phyloP scores from a whole-genome alignment of 2,113 vertebrate genomes.

The Neoarius graeffei region DNA sequence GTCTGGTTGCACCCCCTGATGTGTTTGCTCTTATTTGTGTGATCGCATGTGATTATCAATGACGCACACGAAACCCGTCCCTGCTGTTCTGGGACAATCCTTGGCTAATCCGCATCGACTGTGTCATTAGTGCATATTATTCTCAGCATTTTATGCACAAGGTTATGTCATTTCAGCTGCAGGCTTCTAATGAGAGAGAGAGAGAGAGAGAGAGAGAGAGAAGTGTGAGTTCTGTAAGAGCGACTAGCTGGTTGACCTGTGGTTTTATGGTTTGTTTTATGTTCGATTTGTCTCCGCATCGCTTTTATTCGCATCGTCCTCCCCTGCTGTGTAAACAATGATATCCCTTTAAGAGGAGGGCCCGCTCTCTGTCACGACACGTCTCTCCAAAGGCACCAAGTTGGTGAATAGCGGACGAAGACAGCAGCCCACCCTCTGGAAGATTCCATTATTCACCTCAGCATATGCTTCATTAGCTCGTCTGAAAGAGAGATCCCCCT shows the following conservation, averaged over 20 bases:
- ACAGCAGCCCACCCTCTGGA: slow-evolving; percentile 60
- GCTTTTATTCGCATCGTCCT: slow-evolving; percentile 32
- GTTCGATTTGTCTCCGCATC: slow-evolving; percentile 19
- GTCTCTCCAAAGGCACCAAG: slow-evolving; percentile 58
- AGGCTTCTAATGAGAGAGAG: background rate
- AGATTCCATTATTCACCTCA: slow-evolving; percentile 69
- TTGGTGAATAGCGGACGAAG: slow-evolving; percentile 59
- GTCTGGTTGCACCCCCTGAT: slow-evolving; percentile 56
- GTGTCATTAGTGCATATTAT: background rate
- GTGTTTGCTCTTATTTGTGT: slow-evolving; percentile 69
- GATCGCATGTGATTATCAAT: background rate
- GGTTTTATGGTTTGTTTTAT: slow-evolving; percentile 29
- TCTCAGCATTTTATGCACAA: background rate
- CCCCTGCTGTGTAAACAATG: slow-evolving; percentile 59
- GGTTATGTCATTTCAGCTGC: background rate
- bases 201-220: background rate
- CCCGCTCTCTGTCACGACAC: slow-evolving; percentile 54
- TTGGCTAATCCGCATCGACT: background rate
- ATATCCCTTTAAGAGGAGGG: slow-evolving; percentile 72
- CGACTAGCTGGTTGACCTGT: background rate
- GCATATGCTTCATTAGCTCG: slow-evolving; percentile 75
- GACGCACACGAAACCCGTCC: background rate
- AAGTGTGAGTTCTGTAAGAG: background rate
- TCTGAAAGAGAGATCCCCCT: slow-evolving; percentile 72
- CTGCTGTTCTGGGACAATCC: background rate